Conservation (phyloP, 2,113 vertebrate genomes). For the Petaurus breviceps region DNA sequence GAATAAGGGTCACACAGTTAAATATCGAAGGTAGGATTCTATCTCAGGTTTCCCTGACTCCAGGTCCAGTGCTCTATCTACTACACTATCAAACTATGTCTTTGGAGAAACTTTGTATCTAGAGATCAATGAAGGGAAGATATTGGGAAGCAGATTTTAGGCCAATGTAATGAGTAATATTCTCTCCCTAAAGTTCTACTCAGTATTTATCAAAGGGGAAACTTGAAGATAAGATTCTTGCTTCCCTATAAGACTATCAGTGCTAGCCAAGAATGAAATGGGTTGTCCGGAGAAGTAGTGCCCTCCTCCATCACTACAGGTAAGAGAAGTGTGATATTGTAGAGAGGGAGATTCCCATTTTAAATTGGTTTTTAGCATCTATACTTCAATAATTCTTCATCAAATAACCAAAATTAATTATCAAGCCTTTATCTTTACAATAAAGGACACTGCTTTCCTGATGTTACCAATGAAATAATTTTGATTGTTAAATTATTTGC, state of each 20-base stretch:
- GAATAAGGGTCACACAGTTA: no score
- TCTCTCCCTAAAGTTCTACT: background rate
- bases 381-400: no score
- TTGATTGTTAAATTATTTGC: no score
- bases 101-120: slow-evolving; percentile 9
- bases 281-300: slow-evolving; percentile 1
- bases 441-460: no score
- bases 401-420: no score
- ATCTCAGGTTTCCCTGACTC: no score
- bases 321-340: background rate
- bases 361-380: no score
- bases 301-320: slow-evolving; percentile 7
- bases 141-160: background rate
- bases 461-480: no score
- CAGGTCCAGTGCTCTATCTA: no score
- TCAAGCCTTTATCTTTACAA: no score
- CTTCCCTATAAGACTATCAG: slow-evolving; percentile 1
- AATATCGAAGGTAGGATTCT: no score
- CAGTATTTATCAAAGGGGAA: background rate
- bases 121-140: slow-evolving; percentile 1
- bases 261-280: background rate
- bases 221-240: background rate
- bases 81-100: background rate
- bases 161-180: background rate
- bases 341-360: no score